Evolutionary conservation across 2,113 vertebrate genomes (phyloP).

Genomic region (Carassius gibelio): DNA sequence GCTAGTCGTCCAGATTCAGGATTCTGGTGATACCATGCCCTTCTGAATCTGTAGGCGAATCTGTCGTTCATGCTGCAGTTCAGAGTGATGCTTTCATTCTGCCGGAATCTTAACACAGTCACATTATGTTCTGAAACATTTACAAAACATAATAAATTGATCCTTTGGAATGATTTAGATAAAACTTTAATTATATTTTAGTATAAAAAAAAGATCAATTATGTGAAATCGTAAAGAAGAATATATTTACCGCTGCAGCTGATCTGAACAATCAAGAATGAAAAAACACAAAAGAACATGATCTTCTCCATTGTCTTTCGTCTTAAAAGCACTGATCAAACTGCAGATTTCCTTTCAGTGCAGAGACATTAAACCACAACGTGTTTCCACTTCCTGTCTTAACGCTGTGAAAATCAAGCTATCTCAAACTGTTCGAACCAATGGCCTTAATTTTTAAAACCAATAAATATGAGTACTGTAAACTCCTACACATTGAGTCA

Average conservation of each 20-base stretch:
- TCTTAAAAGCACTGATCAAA: background rate
- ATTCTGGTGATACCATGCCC: background rate
- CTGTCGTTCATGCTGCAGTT: background rate
- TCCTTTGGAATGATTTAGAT: background rate
- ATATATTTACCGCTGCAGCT: background rate
- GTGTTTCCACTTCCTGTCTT: no score
- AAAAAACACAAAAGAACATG: background rate
- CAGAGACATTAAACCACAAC: no score
- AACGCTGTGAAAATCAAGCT: no score
- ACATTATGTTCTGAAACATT: background rate
- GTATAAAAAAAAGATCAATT: background rate
- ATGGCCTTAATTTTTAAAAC: no score
- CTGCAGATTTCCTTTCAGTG: no score
- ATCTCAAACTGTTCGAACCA: no score
- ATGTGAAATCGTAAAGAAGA: background rate
- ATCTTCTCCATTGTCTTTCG: background rate
- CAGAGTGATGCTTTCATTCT: background rate
- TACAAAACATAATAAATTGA: background rate
- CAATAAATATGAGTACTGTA: background rate
- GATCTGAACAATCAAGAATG: background rate
- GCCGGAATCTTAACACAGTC: background rate
- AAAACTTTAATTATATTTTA: background rate
- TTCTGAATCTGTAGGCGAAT: no score
- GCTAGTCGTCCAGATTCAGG: background rate
- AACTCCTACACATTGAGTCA: background rate